Base-by-base conservation (phyloP, 2,113 vertebrate genomes). In the Centropus bengalensis region DNA sequence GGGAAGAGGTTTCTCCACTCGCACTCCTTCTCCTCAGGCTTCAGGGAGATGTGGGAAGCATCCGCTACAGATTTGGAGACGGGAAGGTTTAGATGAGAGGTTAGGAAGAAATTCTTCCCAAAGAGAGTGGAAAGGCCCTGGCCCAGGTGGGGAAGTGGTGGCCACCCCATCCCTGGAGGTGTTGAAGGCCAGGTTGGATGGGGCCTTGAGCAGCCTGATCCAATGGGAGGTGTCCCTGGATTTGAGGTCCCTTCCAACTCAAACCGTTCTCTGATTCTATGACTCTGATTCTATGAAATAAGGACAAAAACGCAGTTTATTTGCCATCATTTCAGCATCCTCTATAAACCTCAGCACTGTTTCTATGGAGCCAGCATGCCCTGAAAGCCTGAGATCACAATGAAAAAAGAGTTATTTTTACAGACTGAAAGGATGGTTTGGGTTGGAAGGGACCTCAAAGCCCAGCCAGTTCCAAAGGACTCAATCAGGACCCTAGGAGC, bases 1-100 rank as follows among this genome's bases (percentile, higher is more conserved):
- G 51, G 24, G 8, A 33, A 15, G 12, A 62, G 28, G 19, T 36
- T 67, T 40, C 14, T 27, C 60, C 40, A 24, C 3, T 14, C 21
- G 38, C 45, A 33, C 38, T 20, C 3, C 5, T 15, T 42, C 13
- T 44, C 28, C 22, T n/a, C 60, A 11, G 4, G 2, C 14, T 58
- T 54, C n/a, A 13, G 18, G 6, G 1, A 28, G 55, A n/a, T 0
- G 7, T 3, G 7, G 62, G 44, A 42, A 67, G 60, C 6, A n/a
- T 24, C 44, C 12, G 21, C 30, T 55, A 36, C 36, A 36, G 9
- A 36, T 36, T 36, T 36, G 36, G 36, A 36, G 36, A 36, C 36
- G 36, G 36, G 36, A 36, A 36, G 36, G 36, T 36, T 36, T 36
- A 36, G 36, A 36, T 36, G 36, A 36, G 36, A 36, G 36, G 36